Conservation (phyloP, 2,888 invertebrate genomes). For the Caenorhabditis sp. region DNA sequence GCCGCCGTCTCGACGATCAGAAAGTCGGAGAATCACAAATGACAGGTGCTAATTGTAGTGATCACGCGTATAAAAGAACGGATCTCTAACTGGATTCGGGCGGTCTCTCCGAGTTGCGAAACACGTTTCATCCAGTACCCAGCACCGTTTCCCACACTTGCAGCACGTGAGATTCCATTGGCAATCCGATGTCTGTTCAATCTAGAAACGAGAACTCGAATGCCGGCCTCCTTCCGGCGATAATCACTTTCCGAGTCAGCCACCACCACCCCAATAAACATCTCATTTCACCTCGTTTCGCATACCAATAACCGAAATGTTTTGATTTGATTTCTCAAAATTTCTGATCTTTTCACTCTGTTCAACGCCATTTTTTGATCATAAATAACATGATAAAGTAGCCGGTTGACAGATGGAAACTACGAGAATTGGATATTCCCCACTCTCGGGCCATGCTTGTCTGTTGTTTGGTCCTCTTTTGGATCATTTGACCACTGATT, state of each 20-base stretch:
- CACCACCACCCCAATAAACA: slow-evolving; percentile 1
- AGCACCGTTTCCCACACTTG: slow-evolving; percentile 15
- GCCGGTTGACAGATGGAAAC: background rate
- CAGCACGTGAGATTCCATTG: background rate
- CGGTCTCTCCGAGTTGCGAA: background rate
- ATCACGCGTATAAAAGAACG: background rate
- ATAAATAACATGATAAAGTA: background rate
- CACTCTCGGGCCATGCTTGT: background rate
- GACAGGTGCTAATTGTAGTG: background rate
- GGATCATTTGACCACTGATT: background rate
- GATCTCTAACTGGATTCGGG: background rate
- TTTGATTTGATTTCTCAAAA: slow-evolving; percentile 11
- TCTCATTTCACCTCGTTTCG: slow-evolving; percentile 7
- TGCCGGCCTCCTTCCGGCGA: background rate
- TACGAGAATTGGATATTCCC: background rate
- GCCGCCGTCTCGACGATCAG: background rate
- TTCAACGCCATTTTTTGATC: slow-evolving; percentile 7
- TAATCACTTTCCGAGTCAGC: background rate
- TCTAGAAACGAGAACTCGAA: background rate
- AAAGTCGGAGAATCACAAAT: slow-evolving; percentile 1
- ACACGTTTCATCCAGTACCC: background rate
- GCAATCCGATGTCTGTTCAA: background rate
- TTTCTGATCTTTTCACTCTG: background rate
- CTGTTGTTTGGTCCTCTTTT: background rate
- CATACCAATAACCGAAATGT: slow-evolving; percentile 10